phyloP scores from a whole-genome alignment of 1,140 invertebrate genomes.

The Tetraneura akinire region DNA sequence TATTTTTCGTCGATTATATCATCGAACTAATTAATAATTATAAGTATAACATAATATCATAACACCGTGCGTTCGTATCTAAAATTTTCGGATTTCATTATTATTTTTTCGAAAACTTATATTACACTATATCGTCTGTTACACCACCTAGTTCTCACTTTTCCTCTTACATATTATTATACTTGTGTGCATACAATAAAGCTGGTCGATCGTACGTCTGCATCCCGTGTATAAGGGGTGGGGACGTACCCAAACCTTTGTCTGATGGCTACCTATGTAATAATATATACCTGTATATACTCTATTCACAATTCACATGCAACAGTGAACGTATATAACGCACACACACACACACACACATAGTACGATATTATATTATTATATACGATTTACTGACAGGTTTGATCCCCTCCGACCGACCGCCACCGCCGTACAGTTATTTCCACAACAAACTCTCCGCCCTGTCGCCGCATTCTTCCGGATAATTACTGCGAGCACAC shows the following conservation, averaged over 20 bases:
- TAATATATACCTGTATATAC: neutral
- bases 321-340: neutral
- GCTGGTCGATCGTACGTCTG: no score
- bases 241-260: neutral
- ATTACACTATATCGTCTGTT: no score
- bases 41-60: no score
- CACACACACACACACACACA: neutral
- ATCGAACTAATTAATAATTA: no score
- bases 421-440: slow-evolving; percentile 3
- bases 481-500: slow-evolving; percentile 28
- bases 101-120: no score
- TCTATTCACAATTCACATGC: neutral
- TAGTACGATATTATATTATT: no score
- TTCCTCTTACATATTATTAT: no score
- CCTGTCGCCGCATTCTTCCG: slow-evolving; percentile 40
- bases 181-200: no score
- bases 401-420: slow-evolving; percentile 27
- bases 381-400: slow-evolving; percentile 20
- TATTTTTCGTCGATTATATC: neutral
- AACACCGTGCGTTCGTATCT: neutral
- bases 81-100: neutral
- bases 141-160: no score
- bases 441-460: slow-evolving; percentile 36
- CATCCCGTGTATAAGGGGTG: neutral
- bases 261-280: slow-evolving; percentile 4